Conservation (phyloP, 2,888 invertebrate species). For the Apamea epomidion region DNA sequence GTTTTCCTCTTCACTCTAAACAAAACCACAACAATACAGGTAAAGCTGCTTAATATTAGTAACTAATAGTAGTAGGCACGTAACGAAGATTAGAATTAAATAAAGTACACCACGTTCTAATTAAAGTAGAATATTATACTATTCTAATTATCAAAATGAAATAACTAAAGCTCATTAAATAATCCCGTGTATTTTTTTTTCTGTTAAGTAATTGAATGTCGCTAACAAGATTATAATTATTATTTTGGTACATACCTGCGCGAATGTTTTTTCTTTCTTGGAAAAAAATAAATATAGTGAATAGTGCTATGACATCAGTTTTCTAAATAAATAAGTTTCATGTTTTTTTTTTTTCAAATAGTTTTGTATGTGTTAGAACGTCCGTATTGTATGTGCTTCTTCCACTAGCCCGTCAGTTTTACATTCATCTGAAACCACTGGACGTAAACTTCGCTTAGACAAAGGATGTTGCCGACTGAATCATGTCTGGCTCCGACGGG, state of each 20-base stretch:
- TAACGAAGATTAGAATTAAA: slow-evolving; percentile 38
- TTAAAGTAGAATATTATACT: slow-evolving; percentile 44
- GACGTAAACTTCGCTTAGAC: slow-evolving; percentile 57
- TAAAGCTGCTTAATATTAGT: slow-evolving; percentile 1
- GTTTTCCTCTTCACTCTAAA: slow-evolving; percentile 17
- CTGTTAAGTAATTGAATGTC: slow-evolving; percentile 55
- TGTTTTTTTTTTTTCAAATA: neutral
- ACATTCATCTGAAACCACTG: slow-evolving; percentile 47
- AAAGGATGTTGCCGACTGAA: slow-evolving; percentile 59
- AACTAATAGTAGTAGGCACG: slow-evolving; percentile 11
- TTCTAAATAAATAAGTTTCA: neutral
- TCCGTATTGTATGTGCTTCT: slow-evolving; percentile 11
- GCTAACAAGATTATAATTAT: slow-evolving; percentile 38
- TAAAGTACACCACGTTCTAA: slow-evolving; percentile 47
- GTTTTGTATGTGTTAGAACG: neutral
- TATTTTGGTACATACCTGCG: slow-evolving; percentile 44
- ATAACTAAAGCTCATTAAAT: slow-evolving; percentile 46
- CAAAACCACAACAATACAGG: slow-evolving; percentile 1
- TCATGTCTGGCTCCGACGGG: slow-evolving; percentile 63
- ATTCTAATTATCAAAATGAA: slow-evolving; percentile 57
- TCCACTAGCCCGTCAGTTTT: slow-evolving; percentile 36
- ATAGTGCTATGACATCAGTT: neutral
- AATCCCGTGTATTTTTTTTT: slow-evolving; percentile 47
- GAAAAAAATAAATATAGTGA: neutral
- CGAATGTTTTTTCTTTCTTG: neutral